Evolutionary conservation across 2,888 invertebrate genomes (phyloP).

Genomic region (Chrysolina americana): DNA sequence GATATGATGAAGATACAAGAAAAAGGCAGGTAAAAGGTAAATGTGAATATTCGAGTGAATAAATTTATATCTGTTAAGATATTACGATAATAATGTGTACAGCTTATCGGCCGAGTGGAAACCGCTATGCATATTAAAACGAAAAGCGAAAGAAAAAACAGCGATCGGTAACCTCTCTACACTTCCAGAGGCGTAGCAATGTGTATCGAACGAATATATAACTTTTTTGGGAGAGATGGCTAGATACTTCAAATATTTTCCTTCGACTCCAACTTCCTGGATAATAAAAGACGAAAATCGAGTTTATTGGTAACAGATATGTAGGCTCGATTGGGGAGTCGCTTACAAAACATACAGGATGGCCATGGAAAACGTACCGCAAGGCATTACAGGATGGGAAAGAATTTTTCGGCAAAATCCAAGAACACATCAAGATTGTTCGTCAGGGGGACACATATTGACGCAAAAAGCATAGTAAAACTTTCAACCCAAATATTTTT

Average conservation of each 20-base stretch:
- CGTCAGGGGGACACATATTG: too few relatives aligned
- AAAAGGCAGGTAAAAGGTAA: background rate
- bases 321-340: too few relatives aligned
- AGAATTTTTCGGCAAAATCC: too few relatives aligned
- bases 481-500: too few relatives aligned
- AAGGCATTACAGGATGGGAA: too few relatives aligned
- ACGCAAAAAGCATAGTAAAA: too few relatives aligned
- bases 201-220: background rate
- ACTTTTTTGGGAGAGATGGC: background rate
- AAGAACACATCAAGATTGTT: too few relatives aligned
- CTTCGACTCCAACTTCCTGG: background rate
- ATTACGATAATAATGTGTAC: conserved; percentile 16
- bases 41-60: background rate
- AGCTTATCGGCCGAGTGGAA: conserved; percentile 10
- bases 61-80: conserved; percentile 7
- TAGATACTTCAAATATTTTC: too few relatives aligned
- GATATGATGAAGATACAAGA: conserved; percentile 17
- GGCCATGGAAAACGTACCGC: too few relatives aligned
- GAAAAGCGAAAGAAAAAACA: conserved; percentile 10
- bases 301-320: too few relatives aligned
- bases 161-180: conserved; percentile 14
- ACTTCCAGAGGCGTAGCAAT: conserved; percentile 3
- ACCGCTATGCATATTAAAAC: conserved; percentile 24
- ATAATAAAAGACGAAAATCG: too few relatives aligned
- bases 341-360: too few relatives aligned